Evolutionary conservation across 2,888 invertebrate genomes (phyloP), one percentile per base, ranked within the genome.

Genomic region (Blomia tropicalis): DNA sequence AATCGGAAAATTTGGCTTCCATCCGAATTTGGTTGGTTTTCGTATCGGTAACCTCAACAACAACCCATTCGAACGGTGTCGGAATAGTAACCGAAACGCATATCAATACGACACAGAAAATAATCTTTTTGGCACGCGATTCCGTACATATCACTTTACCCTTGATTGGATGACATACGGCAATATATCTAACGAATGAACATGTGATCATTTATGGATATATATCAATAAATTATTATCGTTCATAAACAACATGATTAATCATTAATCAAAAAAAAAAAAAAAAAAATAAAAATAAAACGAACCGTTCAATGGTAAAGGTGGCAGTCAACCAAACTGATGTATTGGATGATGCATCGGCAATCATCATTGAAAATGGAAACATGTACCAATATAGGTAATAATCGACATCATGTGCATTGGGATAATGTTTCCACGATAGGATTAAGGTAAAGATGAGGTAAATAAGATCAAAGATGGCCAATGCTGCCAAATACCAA

Each of bases 401-500:
- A 63, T 72, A 74, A 56, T 66, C 70, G 64, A 76, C 73, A 66
- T 77, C 76, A 67, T 78, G 75, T 56, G 80, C 75, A 67, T 77
- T 76, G 25, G 78, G 76, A 69, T 81, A 80, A 71, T 82, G 80
- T 68, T 78, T 74, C 62, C 82, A 74, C 1, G 81, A 81, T 62
- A 84, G 74, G 43, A 81, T 73, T 68, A 84, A 77, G 44, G 79
- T 79, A 71, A 82, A 81, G 56, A 83, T 73, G 63, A 85, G 75
- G 73, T 83, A 83, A 63, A 83, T 75, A 64, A 83, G 77, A 70
- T 85, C 85, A 63, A 82, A 82, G 64, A 82, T 76, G 51, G 84
- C 84, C 67, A 85, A 73, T 0, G 83, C 83, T 60, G 83, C 81
- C 67, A 85, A 75, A 73, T 85, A 85, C 64, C 80, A 79, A 73